phyloP scores from a whole-genome alignment of 2,888 invertebrate species.

The Sialis fuliginosa region DNA sequence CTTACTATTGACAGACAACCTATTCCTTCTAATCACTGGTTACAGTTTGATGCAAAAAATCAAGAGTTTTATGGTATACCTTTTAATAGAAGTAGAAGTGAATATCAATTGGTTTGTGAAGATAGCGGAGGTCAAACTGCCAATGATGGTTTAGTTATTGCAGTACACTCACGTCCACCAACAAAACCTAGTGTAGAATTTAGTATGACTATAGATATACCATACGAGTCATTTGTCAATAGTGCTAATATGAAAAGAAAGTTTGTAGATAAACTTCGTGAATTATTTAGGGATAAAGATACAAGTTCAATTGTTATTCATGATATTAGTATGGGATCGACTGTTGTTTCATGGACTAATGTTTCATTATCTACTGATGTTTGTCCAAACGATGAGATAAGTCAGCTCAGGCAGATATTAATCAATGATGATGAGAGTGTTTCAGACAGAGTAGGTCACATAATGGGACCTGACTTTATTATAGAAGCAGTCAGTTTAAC shows the following conservation, averaged over 20 bases:
- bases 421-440: slow-evolving; percentile 44
- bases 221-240: slow-evolving; percentile 47
- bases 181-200: slow-evolving; percentile 47
- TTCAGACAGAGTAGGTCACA: slow-evolving; percentile 39
- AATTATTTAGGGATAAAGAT: slow-evolving; percentile 57
- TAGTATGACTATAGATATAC: slow-evolving; percentile 57
- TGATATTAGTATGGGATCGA: slow-evolving; percentile 46
- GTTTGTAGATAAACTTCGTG: slow-evolving; percentile 61
- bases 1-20: slow-evolving; percentile 52
- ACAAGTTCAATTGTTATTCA: slow-evolving; percentile 57
- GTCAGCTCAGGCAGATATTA: slow-evolving; percentile 48
- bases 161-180: slow-evolving; percentile 45
- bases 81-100: slow-evolving; percentile 53
- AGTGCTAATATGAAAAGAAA: slow-evolving; percentile 58
- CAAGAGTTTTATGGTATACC: slow-evolving; percentile 83
- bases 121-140: slow-evolving; percentile 58
- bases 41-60: slow-evolving; percentile 76
- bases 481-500: slow-evolving; percentile 44
- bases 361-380: slow-evolving; percentile 50
- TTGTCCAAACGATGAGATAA: slow-evolving; percentile 66
- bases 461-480: slow-evolving; percentile 54
- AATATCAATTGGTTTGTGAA: slow-evolving; percentile 61
- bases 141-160: slow-evolving; percentile 61
- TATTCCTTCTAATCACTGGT: slow-evolving; percentile 55
- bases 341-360: slow-evolving; percentile 65